These are phyloP conservation scores for Coenonympha arcania DNA, from an alignment of 2,888 invertebrate species.

Conservation along the genomic window DNA sequence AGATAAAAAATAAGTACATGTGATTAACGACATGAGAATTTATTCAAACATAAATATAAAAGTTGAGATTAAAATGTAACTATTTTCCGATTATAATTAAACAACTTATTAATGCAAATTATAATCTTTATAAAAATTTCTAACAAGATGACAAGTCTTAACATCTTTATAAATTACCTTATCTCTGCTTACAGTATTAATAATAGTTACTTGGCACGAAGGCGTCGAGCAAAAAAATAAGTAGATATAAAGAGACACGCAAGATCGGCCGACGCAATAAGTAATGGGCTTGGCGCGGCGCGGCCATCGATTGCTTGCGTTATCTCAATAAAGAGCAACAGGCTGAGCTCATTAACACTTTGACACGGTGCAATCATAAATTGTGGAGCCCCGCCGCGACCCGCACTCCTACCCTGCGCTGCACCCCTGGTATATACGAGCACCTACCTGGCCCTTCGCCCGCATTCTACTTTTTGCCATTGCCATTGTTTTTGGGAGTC, in stretches of 20 bases:
- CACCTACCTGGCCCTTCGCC: conserved; percentile 53
- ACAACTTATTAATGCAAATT: conserved; percentile 10
- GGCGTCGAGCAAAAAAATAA: conserved; percentile 48
- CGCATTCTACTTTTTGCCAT: conserved; percentile 70
- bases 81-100: conserved; percentile 5
- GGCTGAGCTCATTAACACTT: conserved; percentile 73
- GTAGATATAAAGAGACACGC: conserved; percentile 59
- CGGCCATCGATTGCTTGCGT: conserved; percentile 54
- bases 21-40: conserved; percentile 13
- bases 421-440: conserved; percentile 47
- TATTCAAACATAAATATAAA: neutral
- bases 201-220: conserved; percentile 62
- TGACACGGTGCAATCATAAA: conserved; percentile 72
- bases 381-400: conserved; percentile 68
- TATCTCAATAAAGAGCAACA: conserved; percentile 74
- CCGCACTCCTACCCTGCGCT: conserved; percentile 59
- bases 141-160: conserved; percentile 39
- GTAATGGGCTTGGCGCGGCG: conserved; percentile 55
- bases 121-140: conserved; percentile 23
- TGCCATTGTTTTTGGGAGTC: conserved; percentile 68
- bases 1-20: neutral
- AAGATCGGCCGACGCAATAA: conserved; percentile 60
- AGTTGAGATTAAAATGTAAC: neutral
- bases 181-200: conserved; percentile 49
- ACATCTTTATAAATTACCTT: conserved; percentile 54